A percentile compares a stretch with the other conserved stretches of the same genome.
These are phyloP conservation scores for Dolichopus griseipennis DNA, from an alignment of 2,888 invertebrate genomes.

Conservation along the genomic window DNA sequence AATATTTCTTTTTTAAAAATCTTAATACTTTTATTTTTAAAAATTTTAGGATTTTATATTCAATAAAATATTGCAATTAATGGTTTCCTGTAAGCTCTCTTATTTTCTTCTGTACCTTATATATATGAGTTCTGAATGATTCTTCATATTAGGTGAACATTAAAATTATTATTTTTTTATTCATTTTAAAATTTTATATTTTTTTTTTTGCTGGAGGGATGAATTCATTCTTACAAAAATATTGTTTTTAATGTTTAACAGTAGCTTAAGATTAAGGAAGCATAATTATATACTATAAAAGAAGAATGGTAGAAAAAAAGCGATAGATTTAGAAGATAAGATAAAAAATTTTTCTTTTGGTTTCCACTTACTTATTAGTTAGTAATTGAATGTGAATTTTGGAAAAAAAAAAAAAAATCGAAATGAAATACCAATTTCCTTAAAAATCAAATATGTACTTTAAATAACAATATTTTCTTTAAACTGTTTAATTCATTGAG, in stretches of 20 bases:
- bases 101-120: not conserved
- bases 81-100: not conserved
- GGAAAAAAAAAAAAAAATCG: not conserved
- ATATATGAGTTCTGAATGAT: not conserved
- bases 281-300: not conserved
- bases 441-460: too few species aligned
- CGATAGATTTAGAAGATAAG: constrained; percentile 6
- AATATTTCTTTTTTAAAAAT: too few species aligned
- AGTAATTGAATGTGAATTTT: not conserved
- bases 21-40: not conserved
- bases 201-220: not conserved
- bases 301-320: not conserved
- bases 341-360: not conserved
- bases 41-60: not conserved
- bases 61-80: not conserved
- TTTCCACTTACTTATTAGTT: not conserved
- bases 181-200: not conserved
- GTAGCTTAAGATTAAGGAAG: constrained; percentile 3
- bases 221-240: not conserved
- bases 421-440: too few species aligned
- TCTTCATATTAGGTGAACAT: not conserved
- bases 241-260: not conserved
- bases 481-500: too few species aligned
- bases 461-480: too few species aligned
- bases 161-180: not conserved